Conservation (phyloP, 2,888 invertebrate genomes). For the Apocheima hispidaria region DNA sequence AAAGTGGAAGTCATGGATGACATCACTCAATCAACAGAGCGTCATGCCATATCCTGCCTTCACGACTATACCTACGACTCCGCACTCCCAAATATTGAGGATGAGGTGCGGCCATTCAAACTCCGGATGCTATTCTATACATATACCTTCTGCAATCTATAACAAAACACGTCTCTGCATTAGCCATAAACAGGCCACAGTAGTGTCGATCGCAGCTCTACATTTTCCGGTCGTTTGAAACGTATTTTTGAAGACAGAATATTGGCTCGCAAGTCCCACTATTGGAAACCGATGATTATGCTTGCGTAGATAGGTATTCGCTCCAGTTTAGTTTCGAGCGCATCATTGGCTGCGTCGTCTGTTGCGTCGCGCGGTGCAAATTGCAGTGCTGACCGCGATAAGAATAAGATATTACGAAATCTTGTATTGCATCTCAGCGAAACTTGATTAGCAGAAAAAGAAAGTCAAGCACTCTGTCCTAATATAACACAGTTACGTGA, state of each 20-base stretch:
- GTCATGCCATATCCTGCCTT: constrained; percentile 19
- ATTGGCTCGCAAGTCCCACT: constrained; percentile 1
- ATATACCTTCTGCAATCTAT: not conserved
- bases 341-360: constrained; percentile 7
- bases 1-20: constrained; percentile 20
- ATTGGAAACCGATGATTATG: constrained; percentile 4
- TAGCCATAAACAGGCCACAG: constrained; percentile 23
- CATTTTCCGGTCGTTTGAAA: constrained; percentile 22
- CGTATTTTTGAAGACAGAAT: constrained; percentile 19
- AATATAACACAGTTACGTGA: not conserved
- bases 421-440: constrained; percentile 1
- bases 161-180: constrained; percentile 23
- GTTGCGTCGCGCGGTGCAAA: constrained; percentile 3
- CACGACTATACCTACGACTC: not conserved
- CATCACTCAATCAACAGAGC: constrained; percentile 29
- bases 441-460: not conserved
- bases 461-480: too few relatives aligned
- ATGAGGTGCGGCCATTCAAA: constrained; percentile 3
- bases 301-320: not conserved
- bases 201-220: constrained; percentile 22
- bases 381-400: constrained; percentile 11
- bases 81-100: not conserved
- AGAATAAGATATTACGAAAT: constrained; percentile 10
- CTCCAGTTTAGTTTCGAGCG: constrained; percentile 2
- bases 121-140: not conserved